Evolutionary conservation across 2,888 invertebrate species (phyloP).

Genomic region (Azorinus chamasolen): DNA sequence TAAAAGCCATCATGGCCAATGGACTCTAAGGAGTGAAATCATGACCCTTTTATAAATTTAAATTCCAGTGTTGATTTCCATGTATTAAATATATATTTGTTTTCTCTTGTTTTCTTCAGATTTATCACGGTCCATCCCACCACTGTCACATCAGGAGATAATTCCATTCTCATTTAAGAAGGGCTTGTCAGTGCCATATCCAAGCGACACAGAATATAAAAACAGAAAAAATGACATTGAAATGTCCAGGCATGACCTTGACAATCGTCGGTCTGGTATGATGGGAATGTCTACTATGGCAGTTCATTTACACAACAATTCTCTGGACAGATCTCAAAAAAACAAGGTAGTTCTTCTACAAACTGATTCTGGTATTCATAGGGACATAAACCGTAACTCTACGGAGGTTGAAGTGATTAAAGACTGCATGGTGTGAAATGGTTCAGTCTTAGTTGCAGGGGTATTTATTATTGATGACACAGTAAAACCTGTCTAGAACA

Average conservation of each 20-base stretch:
- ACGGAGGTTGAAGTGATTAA: slow-evolving; percentile 40
- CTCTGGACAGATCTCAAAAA: slow-evolving; percentile 48
- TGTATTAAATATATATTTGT: too few species aligned
- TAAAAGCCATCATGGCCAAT: too few species aligned
- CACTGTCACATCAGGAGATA: slow-evolving; percentile 55
- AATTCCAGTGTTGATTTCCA: too few species aligned
- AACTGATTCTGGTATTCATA: slow-evolving; percentile 61
- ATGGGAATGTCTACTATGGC: slow-evolving; percentile 41
- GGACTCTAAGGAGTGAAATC: too few species aligned
- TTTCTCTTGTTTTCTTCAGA: slow-evolving; percentile 20
- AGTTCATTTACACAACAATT: slow-evolving; percentile 44
- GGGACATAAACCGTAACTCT: slow-evolving; percentile 60
- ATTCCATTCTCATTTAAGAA: slow-evolving; percentile 67
- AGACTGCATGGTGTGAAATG: slow-evolving; percentile 50
- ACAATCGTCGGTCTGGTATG: neutral
- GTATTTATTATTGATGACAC: too few species aligned
- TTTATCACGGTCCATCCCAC: slow-evolving; percentile 42
- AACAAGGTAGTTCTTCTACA: slow-evolving; percentile 53
- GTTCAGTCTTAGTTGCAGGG: too few species aligned
- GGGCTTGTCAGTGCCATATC: slow-evolving; percentile 31
- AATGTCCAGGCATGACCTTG: slow-evolving; percentile 23
- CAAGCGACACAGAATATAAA: slow-evolving; percentile 26
- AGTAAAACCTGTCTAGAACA: too few species aligned
- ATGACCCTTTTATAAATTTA: too few species aligned
- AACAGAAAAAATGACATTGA: slow-evolving; percentile 12